Conservation (phyloP, 2,888 invertebrate genomes). For the Melieria omissa region DNA sequence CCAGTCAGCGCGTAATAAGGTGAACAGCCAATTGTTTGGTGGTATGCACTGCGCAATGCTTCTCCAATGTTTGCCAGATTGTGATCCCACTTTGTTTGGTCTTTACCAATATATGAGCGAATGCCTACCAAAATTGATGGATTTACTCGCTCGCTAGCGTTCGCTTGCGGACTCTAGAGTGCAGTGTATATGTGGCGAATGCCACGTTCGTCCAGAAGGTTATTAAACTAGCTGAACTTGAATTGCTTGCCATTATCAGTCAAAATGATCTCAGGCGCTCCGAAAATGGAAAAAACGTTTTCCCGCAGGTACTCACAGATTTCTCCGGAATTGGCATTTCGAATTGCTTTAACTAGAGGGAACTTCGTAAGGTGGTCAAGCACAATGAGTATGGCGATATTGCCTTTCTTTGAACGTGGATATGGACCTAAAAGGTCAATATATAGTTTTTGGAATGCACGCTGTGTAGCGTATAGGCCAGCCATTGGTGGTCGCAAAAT, state of each 20-base stretch:
- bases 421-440: slow-evolving; percentile 35
- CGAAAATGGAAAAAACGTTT: slow-evolving; percentile 32
- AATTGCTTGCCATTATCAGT: slow-evolving; percentile 39
- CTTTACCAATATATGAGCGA: too few species aligned
- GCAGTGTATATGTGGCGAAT: slow-evolving; percentile 37
- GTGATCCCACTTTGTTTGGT: background rate
- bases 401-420: slow-evolving; percentile 31
- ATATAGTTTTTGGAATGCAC: slow-evolving; percentile 33
- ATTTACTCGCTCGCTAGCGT: slow-evolving; percentile 36
- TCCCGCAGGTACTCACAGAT: too few species aligned
- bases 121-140: too few species aligned
- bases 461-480: background rate
- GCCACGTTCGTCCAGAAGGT: slow-evolving; percentile 28
- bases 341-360: slow-evolving; percentile 16
- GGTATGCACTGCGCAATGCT: too few species aligned
- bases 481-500: slow-evolving; percentile 31
- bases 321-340: too few species aligned
- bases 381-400: slow-evolving; percentile 37
- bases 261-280: slow-evolving; percentile 28
- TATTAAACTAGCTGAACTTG: slow-evolving; percentile 30
- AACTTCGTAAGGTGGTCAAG: slow-evolving; percentile 39
- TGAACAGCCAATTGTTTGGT: too few species aligned
- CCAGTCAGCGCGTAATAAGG: too few species aligned
- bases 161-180: slow-evolving; percentile 36
- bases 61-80: too few species aligned